These are phyloP conservation scores for Cephalotes varians DNA, from an alignment of 2,888 invertebrate genomes.

Conservation along the genomic window DNA sequence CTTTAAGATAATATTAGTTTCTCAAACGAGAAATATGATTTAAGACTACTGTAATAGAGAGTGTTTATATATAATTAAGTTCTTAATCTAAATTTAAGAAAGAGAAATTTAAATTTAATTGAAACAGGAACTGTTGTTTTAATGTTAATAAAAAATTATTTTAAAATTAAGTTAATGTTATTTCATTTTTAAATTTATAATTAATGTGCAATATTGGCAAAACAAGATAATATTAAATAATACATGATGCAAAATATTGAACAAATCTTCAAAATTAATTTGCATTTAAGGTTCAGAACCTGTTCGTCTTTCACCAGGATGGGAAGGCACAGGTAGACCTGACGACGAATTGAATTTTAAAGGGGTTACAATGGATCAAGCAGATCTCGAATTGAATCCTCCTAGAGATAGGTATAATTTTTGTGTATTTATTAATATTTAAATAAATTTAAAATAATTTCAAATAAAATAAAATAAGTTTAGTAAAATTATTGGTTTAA, in stretches of 20 bases:
- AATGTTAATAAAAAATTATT: not conserved
- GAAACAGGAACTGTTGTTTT: not conserved
- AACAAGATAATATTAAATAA: not conserved
- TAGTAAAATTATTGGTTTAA: not conserved
- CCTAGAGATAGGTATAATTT: slow-evolving; percentile 90
- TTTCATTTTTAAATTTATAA: not conserved
- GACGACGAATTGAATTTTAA: slow-evolving; percentile 94
- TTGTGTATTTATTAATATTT: slow-evolving; percentile 16
- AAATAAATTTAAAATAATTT: too few species aligned
- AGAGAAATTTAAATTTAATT: slow-evolving; percentile 3
- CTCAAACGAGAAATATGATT: not conserved
- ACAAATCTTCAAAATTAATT: not conserved
- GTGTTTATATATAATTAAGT: slow-evolving; percentile 1
- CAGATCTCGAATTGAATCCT: slow-evolving; percentile 90
- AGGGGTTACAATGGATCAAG: slow-evolving; percentile 90
- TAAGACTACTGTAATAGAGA: too few species aligned
- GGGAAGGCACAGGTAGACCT: slow-evolving; percentile 94
- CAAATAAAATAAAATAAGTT: too few species aligned
- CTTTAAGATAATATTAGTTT: not conserved
- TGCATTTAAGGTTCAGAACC: slow-evolving; percentile 88
- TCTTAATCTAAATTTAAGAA: not conserved
- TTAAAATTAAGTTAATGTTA: not conserved
- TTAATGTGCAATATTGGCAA: not conserved
- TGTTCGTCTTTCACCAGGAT: slow-evolving; percentile 94
- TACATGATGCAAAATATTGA: not conserved